Evolutionary conservation across 2,888 invertebrate genomes (phyloP), one percentile per base, ranked within the genome.

Genomic region (Spodoptera picta): DNA sequence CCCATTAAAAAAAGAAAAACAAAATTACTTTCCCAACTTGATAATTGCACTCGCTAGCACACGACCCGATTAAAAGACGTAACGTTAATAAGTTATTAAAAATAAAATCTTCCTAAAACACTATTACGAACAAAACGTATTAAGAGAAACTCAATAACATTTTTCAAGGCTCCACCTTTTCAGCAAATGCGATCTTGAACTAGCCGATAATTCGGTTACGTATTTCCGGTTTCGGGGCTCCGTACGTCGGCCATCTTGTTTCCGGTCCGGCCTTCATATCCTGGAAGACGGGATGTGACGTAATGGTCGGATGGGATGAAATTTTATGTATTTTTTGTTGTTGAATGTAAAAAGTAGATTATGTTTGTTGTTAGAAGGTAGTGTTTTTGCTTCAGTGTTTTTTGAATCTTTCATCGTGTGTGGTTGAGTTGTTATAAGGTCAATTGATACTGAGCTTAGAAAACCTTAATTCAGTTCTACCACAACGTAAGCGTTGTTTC

Each of bases 181-280:
- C 43, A 58, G 23, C 36, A 48, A 51, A 54, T 53, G 53, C 27
- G 58, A 36, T 60, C 55, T 58, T 55, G 23, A 42, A 64, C 60
- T 68, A 67, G 67, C 64, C 68, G 67, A 71, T 83, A 79, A 83
- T 83, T 75, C 78, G 78, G 83, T 85, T 85, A 86, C 80, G 81
- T 82, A 73, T 74, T 64, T 82, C 84, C 83, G 81, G 81, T 70
- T 73, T 66, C 77, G 66, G 81, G 65, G 62, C 59, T 61, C 77
- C 67, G 45, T 31, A 12, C 7, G n/a, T 69, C 71, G 67, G 85
- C 85, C 87, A 87, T 88, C 83, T 86, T 85, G 82, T 61, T 79
- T 85, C 84, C 86, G 83, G 81, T 70, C 66, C 63, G 71, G 58
- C 60, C 62, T 67, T 66, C 73, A 72, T 76, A 80, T 79, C 80